These are phyloP conservation scores for Palythoa grandis DNA, from an alignment of 92 coral and sea anemone species.

Conservation along the genomic window DNA sequence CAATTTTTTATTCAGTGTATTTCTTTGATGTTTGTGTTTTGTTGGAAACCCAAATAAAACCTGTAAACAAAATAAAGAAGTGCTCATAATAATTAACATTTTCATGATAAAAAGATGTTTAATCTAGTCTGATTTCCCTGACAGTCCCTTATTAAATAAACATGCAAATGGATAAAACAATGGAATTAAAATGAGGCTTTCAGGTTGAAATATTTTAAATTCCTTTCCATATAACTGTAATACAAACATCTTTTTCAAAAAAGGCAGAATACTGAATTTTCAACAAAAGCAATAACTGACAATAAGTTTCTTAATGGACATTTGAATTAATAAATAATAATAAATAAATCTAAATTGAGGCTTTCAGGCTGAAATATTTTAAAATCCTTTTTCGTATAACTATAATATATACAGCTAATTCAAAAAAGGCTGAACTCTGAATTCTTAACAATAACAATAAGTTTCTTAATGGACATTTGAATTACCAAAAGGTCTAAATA, in stretches of 20 bases:
- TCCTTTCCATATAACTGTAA: background rate
- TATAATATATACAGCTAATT: too few relatives aligned
- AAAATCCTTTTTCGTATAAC: too few relatives aligned
- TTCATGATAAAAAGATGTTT: background rate
- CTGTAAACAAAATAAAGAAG: background rate
- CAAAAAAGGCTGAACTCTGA: too few relatives aligned
- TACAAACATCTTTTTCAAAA: background rate
- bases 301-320: background rate
- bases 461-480: too few relatives aligned
- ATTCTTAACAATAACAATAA: too few relatives aligned
- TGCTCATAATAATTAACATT: background rate
- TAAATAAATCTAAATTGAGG: too few relatives aligned
- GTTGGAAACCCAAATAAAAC: background rate
- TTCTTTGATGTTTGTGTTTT: too few relatives aligned
- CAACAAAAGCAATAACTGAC: background rate
- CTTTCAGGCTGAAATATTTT: too few relatives aligned
- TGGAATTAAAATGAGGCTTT: background rate
- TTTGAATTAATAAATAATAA: background rate
- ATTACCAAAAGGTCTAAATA: too few relatives aligned
- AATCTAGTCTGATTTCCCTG: background rate
- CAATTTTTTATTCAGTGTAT: too few relatives aligned
- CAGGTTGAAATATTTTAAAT: background rate
- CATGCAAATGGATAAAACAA: background rate
- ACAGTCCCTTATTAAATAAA: background rate
- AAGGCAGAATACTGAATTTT: background rate